Conservation (phyloP, 2,113 vertebrate genomes). For the Todiramphus chloris region DNA sequence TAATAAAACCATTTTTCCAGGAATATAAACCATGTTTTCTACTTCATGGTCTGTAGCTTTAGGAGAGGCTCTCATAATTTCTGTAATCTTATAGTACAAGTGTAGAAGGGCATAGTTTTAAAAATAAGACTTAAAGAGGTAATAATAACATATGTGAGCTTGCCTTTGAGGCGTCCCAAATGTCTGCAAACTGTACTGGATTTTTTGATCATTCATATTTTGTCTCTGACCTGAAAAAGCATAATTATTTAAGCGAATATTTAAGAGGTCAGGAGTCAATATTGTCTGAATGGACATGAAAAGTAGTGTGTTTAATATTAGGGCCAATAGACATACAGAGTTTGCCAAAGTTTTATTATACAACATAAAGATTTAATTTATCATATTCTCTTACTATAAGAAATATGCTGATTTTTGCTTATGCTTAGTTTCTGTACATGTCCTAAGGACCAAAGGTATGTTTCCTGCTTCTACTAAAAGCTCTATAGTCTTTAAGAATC, state of each 20-base stretch:
- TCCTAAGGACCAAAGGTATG: neutral
- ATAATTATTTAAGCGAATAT: neutral
- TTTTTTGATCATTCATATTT: neutral
- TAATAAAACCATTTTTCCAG: neutral
- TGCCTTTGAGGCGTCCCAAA: neutral
- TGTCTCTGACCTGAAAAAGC: neutral
- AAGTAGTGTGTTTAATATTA: neutral
- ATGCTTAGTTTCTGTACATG: neutral
- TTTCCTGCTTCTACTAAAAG: neutral
- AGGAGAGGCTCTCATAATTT: neutral
- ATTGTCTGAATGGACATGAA: neutral
- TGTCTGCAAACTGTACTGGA: neutral
- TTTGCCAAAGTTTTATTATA: neutral
- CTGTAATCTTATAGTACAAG: neutral
- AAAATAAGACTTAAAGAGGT: neutral
- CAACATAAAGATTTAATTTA: neutral
- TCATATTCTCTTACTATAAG: neutral
- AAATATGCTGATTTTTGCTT: neutral
- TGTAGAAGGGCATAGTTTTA: neutral
- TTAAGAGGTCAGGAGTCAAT: neutral
- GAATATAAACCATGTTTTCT: neutral
- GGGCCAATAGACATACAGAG: neutral
- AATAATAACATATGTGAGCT: neutral
- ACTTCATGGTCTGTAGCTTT: neutral
- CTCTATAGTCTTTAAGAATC: neutral